These are phyloP conservation scores for Enteromius viviparus DNA, from an alignment of 2,797 vertebrate species.

Conservation along the genomic window DNA sequence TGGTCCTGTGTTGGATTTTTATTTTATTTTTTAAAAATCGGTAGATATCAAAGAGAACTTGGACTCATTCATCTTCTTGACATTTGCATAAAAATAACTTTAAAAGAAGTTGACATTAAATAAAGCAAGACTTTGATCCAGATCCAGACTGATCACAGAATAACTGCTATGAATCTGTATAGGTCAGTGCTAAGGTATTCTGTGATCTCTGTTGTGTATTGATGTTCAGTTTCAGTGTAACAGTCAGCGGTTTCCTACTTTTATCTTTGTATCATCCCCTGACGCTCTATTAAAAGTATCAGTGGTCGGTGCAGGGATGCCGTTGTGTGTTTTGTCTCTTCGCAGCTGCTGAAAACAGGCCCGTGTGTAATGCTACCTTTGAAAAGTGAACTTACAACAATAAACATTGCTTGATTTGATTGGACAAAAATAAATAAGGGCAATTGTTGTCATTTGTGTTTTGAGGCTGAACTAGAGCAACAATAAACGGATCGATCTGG, in stretches of 20 bases:
- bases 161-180: neutral
- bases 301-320: neutral
- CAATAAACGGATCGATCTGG: neutral
- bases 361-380: neutral
- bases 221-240: neutral
- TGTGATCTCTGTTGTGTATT: constrained; percentile 18
- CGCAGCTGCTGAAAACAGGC: neutral
- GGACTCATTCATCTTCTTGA: neutral
- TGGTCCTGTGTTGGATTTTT: neutral
- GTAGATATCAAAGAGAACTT: neutral
- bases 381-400: neutral
- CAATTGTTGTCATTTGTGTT: neutral
- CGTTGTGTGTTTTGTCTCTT: neutral
- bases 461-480: neutral
- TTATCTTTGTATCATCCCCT: neutral
- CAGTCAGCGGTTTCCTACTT: constrained; percentile 10
- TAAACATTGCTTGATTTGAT: neutral
- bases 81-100: constrained; percentile 16
- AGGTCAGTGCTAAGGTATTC: constrained; percentile 2
- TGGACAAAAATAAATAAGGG: neutral
- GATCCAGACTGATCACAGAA: neutral
- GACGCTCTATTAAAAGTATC: constrained; percentile 2
- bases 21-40: neutral
- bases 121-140: constrained; percentile 35
- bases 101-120: neutral